Conservation (phyloP, 2,113 vertebrate species). For the Mus musculus region GRCm39 chr4:39906501-39907000, state of each 20-base stretch:
- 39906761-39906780: not conserved
- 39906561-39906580: not conserved
- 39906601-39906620: not conserved
- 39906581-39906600: not conserved
- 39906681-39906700: not conserved
- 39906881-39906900: not conserved
- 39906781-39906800: not conserved
- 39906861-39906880: not conserved
- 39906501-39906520: not conserved
- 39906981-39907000: not conserved
- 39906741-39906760: not conserved
- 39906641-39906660: not conserved
- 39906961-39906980: conserved; percentile 1
- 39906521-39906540: not conserved
- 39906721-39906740: not conserved
- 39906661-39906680: not conserved
- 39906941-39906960: not conserved
- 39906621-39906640: not conserved
- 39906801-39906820: not conserved
- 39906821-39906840: not conserved
- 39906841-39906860: not conserved
- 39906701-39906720: not conserved
- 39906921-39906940: not conserved
- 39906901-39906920: not conserved
- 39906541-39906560: not conserved